phyloP scores from a whole-genome alignment of 1,140 invertebrate species.

The Brachionus paranguensis region DNA sequence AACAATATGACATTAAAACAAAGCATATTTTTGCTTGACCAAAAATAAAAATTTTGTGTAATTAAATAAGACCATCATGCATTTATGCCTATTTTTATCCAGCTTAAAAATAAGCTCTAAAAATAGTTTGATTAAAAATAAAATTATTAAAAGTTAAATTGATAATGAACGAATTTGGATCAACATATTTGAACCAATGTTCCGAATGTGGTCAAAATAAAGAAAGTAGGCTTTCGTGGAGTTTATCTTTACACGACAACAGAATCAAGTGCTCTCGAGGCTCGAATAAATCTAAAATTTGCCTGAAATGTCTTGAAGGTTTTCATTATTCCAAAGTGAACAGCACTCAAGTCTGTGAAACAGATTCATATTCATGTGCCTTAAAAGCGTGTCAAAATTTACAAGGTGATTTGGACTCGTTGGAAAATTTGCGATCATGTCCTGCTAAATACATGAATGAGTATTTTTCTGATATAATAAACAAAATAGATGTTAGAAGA shows the following conservation, averaged over 20 bases:
- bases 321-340: not conserved
- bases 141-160: not conserved
- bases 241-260: not conserved
- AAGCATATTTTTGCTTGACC: not conserved
- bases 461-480: not conserved
- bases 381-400: not conserved
- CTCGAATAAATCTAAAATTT: not conserved
- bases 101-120: not conserved
- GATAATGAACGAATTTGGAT: not conserved
- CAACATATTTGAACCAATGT: not conserved
- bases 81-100: not conserved
- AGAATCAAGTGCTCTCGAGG: not conserved
- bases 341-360: not conserved
- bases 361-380: not conserved
- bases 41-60: not conserved
- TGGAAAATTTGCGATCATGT: not conserved
- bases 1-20: not conserved
- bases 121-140: not conserved
- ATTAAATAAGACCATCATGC: not conserved
- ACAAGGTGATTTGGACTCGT: not conserved
- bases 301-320: not conserved
- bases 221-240: not conserved
- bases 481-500: not conserved
- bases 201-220: not conserved
- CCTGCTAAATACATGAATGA: not conserved